phyloP scores from a whole-genome alignment of 2,113 vertebrate genomes.

The Hyaena hyaena region DNA sequence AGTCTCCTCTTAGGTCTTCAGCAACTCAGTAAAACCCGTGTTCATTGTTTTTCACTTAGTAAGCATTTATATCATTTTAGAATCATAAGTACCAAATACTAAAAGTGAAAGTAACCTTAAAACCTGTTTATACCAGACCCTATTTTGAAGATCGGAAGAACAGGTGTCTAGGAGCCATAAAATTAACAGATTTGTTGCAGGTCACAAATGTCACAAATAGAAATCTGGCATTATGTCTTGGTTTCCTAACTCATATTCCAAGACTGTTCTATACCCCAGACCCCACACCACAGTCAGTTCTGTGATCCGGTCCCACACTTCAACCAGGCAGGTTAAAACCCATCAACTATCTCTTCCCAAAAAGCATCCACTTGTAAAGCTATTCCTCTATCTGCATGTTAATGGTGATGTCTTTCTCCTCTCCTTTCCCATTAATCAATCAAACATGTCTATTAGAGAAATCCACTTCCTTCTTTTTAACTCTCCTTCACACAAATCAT shows the following conservation, averaged over 20 bases:
- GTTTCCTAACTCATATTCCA: not conserved
- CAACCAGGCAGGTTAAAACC: not conserved
- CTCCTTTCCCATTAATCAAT: not conserved
- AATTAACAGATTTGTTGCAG: not conserved
- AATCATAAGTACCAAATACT: not conserved
- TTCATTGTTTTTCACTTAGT: not conserved
- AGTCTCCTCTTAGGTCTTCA: not conserved
- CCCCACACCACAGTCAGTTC: not conserved
- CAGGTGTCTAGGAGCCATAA: not conserved
- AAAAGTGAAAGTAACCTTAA: conserved; percentile 6
- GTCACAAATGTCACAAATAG: not conserved
- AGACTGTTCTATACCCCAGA: not conserved
- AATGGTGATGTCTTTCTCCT: not conserved
- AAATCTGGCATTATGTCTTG: not conserved
- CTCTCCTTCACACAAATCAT: not conserved
- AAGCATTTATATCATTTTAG: not conserved
- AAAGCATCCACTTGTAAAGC: not conserved
- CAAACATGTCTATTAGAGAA: not conserved
- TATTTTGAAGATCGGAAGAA: not conserved
- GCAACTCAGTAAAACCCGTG: not conserved
- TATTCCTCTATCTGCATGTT: not conserved
- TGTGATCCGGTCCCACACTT: not conserved
- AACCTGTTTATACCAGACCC: not conserved
- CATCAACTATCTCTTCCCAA: not conserved
- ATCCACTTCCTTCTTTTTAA: not conserved